Evolutionary conservation across 2,113 vertebrate genomes (phyloP).

Genomic region (Callospermophilus lateralis): DNA sequence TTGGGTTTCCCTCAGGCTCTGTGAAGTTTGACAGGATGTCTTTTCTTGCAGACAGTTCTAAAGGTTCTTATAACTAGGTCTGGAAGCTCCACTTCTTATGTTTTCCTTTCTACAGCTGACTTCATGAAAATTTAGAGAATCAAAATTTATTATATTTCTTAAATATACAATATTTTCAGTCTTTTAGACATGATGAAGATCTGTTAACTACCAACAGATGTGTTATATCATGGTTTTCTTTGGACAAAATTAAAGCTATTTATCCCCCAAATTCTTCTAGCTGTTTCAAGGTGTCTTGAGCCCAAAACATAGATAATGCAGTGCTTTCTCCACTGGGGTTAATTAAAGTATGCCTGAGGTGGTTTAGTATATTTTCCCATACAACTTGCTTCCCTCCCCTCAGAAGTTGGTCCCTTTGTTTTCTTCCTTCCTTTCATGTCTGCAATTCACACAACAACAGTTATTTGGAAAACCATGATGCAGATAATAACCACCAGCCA

Average conservation of each 20-base stretch:
- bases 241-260: slow-evolving; percentile 85
- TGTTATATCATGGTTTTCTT: slow-evolving; percentile 83
- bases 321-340: slow-evolving; percentile 66
- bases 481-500: slow-evolving; percentile 29
- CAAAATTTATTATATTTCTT: slow-evolving; percentile 86
- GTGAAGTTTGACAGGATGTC: neutral
- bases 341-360: slow-evolving; percentile 73
- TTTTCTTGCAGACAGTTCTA: slow-evolving; percentile 45
- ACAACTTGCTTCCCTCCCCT: slow-evolving; percentile 33
- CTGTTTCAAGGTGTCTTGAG: slow-evolving; percentile 78
- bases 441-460: slow-evolving; percentile 54
- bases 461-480: slow-evolving; percentile 19
- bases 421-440: slow-evolving; percentile 26
- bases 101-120: slow-evolving; percentile 69
- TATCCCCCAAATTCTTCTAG: slow-evolving; percentile 73
- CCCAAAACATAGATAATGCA: slow-evolving; percentile 69
- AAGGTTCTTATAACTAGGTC: slow-evolving; percentile 56
- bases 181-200: slow-evolving; percentile 84
- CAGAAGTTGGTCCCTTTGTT: slow-evolving; percentile 32
- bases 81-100: slow-evolving; percentile 49
- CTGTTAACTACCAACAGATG: slow-evolving; percentile 89
- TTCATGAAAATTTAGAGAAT: slow-evolving; percentile 77
- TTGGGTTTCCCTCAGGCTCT: slow-evolving; percentile 22
- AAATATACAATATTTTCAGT: slow-evolving; percentile 85
- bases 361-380: slow-evolving; percentile 70